Evolutionary conservation across 2,113 vertebrate genomes (phyloP).

Genomic region (Corythaeola cristata): DNA sequence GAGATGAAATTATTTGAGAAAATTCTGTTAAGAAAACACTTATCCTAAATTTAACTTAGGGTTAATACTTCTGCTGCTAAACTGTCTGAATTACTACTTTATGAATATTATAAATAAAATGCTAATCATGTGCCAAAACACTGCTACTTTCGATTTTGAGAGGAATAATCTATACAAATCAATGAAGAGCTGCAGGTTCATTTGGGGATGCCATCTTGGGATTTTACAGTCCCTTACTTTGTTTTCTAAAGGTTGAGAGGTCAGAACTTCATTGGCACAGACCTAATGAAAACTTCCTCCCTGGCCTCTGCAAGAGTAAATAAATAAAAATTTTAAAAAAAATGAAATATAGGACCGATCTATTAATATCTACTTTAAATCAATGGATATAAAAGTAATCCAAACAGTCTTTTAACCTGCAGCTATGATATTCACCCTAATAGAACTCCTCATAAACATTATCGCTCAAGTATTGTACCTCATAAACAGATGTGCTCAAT

Average conservation of each 20-base stretch:
- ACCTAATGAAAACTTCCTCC: background rate
- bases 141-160: background rate
- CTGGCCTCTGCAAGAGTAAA: background rate
- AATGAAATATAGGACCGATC: background rate
- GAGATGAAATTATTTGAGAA: conserved; percentile 73
- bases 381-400: background rate
- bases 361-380: background rate
- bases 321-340: background rate
- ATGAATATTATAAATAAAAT: conserved; percentile 41
- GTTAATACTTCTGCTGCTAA: conserved; percentile 54
- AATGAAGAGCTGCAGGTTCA: background rate
- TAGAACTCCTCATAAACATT: conserved; percentile 36
- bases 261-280: background rate
- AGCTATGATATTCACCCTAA: conserved; percentile 3
- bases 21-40: conserved; percentile 67
- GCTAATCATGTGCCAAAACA: background rate
- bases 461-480: conserved; percentile 18
- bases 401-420: conserved; percentile 33
- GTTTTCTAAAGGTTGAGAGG: background rate
- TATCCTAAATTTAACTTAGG: conserved; percentile 51
- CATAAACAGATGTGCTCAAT: conserved; percentile 37
- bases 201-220: background rate
- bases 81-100: conserved; percentile 22
- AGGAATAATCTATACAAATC: background rate
- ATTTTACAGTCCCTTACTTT: background rate